Evolutionary conservation across 2,888 invertebrate species (phyloP).

Genomic region (Steromphala cineraria): DNA sequence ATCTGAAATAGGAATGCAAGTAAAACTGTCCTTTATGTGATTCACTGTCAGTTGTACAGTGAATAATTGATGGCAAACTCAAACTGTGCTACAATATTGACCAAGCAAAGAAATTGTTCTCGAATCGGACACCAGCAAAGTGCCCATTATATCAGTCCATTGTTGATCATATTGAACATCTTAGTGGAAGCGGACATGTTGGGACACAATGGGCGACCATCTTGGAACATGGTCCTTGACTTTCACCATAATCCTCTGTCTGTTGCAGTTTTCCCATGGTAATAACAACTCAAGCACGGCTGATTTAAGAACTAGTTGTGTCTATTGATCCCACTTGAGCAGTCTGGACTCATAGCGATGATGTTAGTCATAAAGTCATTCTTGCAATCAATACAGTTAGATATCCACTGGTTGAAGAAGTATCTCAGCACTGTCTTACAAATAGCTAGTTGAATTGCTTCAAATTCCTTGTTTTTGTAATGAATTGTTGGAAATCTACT

Average conservation of each 20-base stretch:
- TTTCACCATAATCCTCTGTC: background rate
- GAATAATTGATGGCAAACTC: constrained; percentile 1
- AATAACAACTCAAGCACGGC: background rate
- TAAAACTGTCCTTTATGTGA: background rate
- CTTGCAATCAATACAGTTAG: background rate
- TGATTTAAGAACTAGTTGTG: background rate
- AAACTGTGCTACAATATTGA: background rate
- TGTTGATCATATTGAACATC: background rate
- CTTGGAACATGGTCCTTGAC: background rate
- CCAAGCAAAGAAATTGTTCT: background rate
- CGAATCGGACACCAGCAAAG: background rate
- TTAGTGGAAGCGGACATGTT: background rate
- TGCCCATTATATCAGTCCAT: background rate
- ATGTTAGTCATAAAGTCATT: background rate
- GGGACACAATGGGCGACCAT: background rate
- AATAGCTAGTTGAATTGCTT: too few relatives aligned
- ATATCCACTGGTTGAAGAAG: too few relatives aligned
- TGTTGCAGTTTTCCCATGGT: background rate
- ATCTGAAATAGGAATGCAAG: background rate
- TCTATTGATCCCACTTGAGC: background rate
- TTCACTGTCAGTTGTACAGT: background rate
- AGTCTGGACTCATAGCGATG: background rate
- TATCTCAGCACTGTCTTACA: too few relatives aligned
- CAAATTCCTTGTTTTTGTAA: too few relatives aligned
- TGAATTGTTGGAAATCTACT: too few relatives aligned